Evolutionary conservation across 2,888 invertebrate genomes (phyloP).

Genomic region (Calliscelio sp.): DNA sequence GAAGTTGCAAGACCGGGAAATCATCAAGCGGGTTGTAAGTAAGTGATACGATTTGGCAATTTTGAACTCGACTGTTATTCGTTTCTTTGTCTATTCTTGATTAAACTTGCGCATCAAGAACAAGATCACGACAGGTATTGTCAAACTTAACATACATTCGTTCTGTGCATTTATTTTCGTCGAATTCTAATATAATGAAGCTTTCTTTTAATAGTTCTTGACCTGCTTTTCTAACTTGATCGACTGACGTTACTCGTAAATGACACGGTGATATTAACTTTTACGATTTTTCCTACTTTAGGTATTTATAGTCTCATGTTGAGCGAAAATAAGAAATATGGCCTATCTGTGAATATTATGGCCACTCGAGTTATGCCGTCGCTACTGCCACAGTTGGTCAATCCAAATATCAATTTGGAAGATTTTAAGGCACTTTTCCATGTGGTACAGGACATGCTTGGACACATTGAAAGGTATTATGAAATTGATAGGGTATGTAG

Average conservation of each 20-base stretch:
- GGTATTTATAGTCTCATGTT: constrained; percentile 97
- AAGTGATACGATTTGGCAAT: constrained; percentile 87
- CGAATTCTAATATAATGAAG: too few relatives aligned
- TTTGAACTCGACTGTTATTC: too few relatives aligned
- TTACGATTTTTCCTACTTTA: constrained; percentile 85
- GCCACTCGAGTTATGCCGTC: constrained; percentile 97
- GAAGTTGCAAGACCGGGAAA: constrained; percentile 94
- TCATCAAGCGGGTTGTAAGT: constrained; percentile 96
- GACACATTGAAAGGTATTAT: constrained; percentile 90
- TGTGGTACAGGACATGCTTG: constrained; percentile 97
- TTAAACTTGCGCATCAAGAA: too few relatives aligned
- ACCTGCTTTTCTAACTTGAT: neutral
- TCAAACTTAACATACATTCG: too few relatives aligned
- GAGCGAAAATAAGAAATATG: constrained; percentile 95
- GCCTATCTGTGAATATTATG: constrained; percentile 95
- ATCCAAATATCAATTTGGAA: constrained; percentile 93
- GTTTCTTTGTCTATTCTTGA: too few relatives aligned
- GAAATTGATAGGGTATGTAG: too few relatives aligned
- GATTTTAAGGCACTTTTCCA: constrained; percentile 93
- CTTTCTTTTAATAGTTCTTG: neutral
- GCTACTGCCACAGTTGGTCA: constrained; percentile 96
- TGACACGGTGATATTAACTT: neutral
- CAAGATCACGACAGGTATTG: too few relatives aligned
- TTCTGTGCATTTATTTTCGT: too few relatives aligned
- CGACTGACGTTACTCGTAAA: neutral